These are phyloP conservation scores for Cryptoprocta ferox DNA, from an alignment of 2,797 vertebrate species.

Conservation along the genomic window DNA sequence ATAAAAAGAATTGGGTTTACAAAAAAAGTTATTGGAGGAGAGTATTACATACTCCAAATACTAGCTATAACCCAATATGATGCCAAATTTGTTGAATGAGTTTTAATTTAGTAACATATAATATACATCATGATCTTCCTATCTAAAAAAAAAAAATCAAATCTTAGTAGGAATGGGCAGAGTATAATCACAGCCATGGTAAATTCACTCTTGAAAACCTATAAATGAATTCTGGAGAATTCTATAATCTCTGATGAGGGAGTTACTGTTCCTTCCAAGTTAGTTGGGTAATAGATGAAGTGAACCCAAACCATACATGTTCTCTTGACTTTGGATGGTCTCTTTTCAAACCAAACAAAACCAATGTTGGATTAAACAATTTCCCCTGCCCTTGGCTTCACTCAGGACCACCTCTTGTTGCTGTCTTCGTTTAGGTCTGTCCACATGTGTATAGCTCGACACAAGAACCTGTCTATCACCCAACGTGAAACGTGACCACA, in stretches of 20 bases:
- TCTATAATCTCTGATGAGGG: not conserved
- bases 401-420: not conserved
- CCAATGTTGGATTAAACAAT: not conserved
- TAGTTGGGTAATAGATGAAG: not conserved
- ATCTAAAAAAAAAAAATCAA: not conserved
- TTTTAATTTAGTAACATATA: not conserved
- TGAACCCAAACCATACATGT: not conserved
- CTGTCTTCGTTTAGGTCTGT: not conserved
- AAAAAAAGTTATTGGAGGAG: not conserved
- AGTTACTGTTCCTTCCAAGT: not conserved
- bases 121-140: not conserved
- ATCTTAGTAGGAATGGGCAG: not conserved
- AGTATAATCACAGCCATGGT: not conserved
- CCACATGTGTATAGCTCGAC: not conserved
- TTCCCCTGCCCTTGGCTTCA: not conserved
- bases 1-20: not conserved
- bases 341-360: not conserved
- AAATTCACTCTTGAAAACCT: not conserved
- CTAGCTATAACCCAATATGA: not conserved
- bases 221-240: not conserved
- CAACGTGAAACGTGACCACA: not conserved
- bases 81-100: not conserved
- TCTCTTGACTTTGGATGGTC: not conserved
- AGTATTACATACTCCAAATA: not conserved
- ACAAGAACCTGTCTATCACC: not conserved